A percentile compares a stretch with the other conserved stretches of the same genome.
Conservation (phyloP, 2,113 vertebrate species). For the Barnardius zonarius region DNA sequence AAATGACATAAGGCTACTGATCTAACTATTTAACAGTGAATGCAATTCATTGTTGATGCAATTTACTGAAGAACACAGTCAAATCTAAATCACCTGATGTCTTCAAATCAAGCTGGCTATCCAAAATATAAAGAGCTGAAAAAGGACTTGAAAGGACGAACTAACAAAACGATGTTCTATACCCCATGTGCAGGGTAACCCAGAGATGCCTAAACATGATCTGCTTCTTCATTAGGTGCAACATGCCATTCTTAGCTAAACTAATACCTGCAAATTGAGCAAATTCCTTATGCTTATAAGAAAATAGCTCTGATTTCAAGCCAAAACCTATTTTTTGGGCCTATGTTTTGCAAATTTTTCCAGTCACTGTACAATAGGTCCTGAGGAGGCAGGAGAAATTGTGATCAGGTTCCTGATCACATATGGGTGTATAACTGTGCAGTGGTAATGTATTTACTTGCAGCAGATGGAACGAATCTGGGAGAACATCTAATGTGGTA, state of each 20-base stretch:
- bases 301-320: slow-evolving; percentile 6
- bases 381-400: slow-evolving; percentile 11
- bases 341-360: slow-evolving; percentile 10
- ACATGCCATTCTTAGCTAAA: not conserved
- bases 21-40: not conserved
- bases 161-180: not conserved
- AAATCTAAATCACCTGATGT: not conserved
- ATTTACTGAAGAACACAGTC: not conserved
- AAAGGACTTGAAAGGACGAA: not conserved
- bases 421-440: not conserved
- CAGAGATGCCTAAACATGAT: not conserved
- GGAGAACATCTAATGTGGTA: slow-evolving; percentile 49
- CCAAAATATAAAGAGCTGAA: not conserved
- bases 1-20: not conserved
- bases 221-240: not conserved
- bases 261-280: not conserved
- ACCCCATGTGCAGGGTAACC: not conserved
- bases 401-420: not conserved
- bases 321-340: not conserved
- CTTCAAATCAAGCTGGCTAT: not conserved
- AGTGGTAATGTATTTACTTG: slow-evolving; percentile 53
- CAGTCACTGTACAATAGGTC: not conserved
- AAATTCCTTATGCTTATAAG: not conserved
- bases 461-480: slow-evolving; percentile 59
- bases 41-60: not conserved